A percentile compares a stretch with the other conserved stretches of the same genome.
These are phyloP conservation scores for Drosophila bocqueti DNA, from an alignment of 1,140 invertebrate species.

Conservation along the genomic window DNA sequence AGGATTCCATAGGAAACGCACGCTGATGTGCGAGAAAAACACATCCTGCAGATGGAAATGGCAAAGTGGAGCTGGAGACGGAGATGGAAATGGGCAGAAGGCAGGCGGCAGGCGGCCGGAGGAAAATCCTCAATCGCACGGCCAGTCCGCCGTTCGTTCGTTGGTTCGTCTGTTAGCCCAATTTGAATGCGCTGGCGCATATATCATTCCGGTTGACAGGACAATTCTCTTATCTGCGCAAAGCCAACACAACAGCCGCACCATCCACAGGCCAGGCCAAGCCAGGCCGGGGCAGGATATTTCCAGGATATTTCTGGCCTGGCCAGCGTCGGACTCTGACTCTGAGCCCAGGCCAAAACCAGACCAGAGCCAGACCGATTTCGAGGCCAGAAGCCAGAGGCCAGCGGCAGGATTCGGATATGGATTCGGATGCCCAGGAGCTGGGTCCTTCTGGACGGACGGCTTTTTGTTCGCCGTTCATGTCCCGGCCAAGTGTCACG, in stretches of 20 bases:
- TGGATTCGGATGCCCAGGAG: constrained; percentile 8
- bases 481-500: constrained; percentile 44
- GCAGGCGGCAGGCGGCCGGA: background rate
- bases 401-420: constrained; percentile 7
- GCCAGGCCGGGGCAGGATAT: constrained; percentile 22
- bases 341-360: constrained; percentile 33
- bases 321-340: constrained; percentile 22
- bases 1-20: constrained; percentile 76
- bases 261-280: constrained; percentile 22
- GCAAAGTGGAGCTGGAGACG: constrained; percentile 2
- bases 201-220: constrained; percentile 85
- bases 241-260: constrained; percentile 83
- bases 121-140: constrained; percentile 54
- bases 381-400: constrained; percentile 35
- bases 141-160: constrained; percentile 39
- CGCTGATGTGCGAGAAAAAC: constrained; percentile 82
- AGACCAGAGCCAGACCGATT: constrained; percentile 46
- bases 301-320: constrained; percentile 39
- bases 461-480: constrained; percentile 53
- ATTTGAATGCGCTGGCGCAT: constrained; percentile 85
- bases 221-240: constrained; percentile 85
- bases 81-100: constrained; percentile 4
- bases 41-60: constrained; percentile 63
- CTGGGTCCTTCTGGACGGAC: constrained; percentile 4
- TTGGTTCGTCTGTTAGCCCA: constrained; percentile 80